Evolutionary conservation across 2,797 vertebrate genomes (phyloP).

Genomic region (Prunella strophiata): DNA sequence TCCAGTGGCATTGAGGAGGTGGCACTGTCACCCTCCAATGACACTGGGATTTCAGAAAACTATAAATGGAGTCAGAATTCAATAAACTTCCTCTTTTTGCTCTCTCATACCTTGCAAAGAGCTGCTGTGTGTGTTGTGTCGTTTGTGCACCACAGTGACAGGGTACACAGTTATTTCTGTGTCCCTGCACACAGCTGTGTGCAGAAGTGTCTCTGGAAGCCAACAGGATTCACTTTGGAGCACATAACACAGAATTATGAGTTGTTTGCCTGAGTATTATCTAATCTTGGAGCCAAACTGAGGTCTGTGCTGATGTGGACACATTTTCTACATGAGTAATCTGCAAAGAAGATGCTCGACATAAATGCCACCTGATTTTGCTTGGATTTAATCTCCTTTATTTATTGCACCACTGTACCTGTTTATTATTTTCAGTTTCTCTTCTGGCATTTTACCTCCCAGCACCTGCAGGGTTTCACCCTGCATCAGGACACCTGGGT

Average conservation of each 20-base stretch:
- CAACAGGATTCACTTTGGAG: not conserved
- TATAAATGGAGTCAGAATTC: no score
- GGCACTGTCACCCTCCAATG: no score
- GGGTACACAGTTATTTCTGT: not conserved
- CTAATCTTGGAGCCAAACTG: not conserved
- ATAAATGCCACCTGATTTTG: conserved; percentile 54
- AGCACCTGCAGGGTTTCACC: conserved; percentile 29
- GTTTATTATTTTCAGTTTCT: conserved; percentile 63
- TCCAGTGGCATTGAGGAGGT: no score
- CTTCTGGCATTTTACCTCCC: not conserved
- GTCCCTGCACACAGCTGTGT: not conserved
- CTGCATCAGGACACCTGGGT: not conserved
- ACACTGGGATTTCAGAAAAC: no score
- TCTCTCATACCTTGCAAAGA: no score
- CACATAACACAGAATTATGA: not conserved
- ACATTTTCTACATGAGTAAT: conserved; percentile 8
- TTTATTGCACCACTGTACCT: conserved; percentile 42
- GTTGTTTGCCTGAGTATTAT: conserved; percentile 1
- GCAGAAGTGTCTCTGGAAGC: not conserved
- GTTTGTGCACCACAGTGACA: no score
- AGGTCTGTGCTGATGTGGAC: not conserved
- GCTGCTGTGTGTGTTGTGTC: no score
- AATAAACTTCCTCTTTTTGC: no score
- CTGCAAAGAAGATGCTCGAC: not conserved
- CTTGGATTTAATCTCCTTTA: conserved; percentile 60